Evolutionary conservation across 2,113 vertebrate genomes (phyloP), one percentile per base, ranked within the genome.

Genomic region (Calidris pygmaea): DNA sequence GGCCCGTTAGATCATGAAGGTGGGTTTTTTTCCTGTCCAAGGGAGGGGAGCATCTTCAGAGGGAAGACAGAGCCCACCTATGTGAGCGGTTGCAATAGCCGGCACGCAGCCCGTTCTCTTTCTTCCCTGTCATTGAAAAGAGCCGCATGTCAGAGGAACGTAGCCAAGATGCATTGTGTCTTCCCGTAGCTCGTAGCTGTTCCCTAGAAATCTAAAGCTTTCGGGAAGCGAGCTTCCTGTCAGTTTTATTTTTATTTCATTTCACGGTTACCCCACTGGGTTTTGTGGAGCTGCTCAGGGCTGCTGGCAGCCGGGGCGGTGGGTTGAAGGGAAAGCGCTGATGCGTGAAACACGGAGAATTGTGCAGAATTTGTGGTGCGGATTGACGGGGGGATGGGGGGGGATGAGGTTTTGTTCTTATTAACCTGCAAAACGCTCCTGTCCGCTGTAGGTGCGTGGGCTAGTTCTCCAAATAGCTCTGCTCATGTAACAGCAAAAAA

Each of bases 141-240:
- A 93, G 67, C 90, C 1, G 2, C 5, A 0, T 59, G 59, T 68
- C 37, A 4, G 77, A 77, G 85, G 86, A 80, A 2, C 8, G 1
- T 12, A 50, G 86, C 95, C 86, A 41, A 63, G 62, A 14, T 4
- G 34, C 55, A 3, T 63, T 91, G 89, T 92, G 70, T 72, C 72
- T 92, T 76, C 59, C 66, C 0, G 0, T 55, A 19, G 29, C 43
- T 89, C 1, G 0, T 27, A 22, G 55, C 71, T 52, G 41, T 62
- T 95, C 90, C 70, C 89, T 93, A 45, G 80, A 96, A 90, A 82
- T 87, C 48, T 0, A 11, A 82, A 73, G 88, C 92, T 89, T 92
- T 87, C 60, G 67, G 93, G 93, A 81, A 79, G 63, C 2, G 27
- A 96, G 90, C 93, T 96, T 87, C 72, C 90, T 92, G 84, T 79